Evolutionary conservation across 2,888 invertebrate species (phyloP).

Genomic region (Sthenelais limicola): DNA sequence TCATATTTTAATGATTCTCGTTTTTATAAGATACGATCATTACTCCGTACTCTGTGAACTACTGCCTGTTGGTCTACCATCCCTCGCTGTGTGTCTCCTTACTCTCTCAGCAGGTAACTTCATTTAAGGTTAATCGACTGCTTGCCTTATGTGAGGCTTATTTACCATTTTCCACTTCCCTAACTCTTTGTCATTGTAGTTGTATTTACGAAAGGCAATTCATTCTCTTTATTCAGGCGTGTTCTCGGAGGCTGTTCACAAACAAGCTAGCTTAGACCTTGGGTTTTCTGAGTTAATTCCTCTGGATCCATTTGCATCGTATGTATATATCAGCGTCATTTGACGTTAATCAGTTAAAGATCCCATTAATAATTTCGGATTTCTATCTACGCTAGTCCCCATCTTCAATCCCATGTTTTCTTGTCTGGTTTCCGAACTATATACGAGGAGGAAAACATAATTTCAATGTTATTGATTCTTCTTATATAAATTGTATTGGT

Average conservation of each 20-base stretch:
- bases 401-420: no score
- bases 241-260: slow-evolving; percentile 63
- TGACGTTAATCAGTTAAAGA: no score
- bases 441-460: no score
- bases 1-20: no score
- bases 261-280: slow-evolving; percentile 58
- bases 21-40: slow-evolving; percentile 71
- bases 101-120: slow-evolving; percentile 57
- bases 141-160: background rate
- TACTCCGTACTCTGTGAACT: slow-evolving; percentile 74
- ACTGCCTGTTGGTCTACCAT: slow-evolving; percentile 73
- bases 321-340: background rate
- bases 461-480: no score
- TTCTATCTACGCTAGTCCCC: no score
- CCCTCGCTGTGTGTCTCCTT: slow-evolving; percentile 68
- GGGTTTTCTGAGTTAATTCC: slow-evolving; percentile 63
- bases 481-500: no score
- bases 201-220: no score
- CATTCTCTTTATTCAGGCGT: slow-evolving; percentile 52
- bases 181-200: no score
- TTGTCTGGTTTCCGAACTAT: no score
- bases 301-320: slow-evolving; percentile 60
- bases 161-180: background rate
- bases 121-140: slow-evolving; percentile 10
- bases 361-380: no score